These are phyloP conservation scores for Ptilonorhynchus violaceus DNA, from an alignment of 2,113 vertebrate genomes.

Conservation along the genomic window DNA sequence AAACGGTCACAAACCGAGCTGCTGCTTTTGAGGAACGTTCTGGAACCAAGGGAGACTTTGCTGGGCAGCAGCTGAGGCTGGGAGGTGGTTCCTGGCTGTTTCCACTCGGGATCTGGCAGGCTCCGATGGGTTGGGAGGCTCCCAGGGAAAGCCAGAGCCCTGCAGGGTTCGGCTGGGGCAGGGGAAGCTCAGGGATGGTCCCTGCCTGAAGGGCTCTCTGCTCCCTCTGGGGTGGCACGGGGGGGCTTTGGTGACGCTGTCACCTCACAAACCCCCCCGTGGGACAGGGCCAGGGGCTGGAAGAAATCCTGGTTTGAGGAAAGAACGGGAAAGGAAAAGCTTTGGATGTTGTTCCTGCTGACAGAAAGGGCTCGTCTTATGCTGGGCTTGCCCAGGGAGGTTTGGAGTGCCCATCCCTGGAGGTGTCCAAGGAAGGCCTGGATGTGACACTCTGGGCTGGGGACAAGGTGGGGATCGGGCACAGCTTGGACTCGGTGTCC, in stretches of 20 bases:
- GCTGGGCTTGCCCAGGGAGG: neutral
- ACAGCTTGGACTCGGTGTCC: neutral
- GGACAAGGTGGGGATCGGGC: neutral
- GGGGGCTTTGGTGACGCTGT: neutral
- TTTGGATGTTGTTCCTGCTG: neutral
- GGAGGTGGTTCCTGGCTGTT: neutral
- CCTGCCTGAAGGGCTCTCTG: neutral
- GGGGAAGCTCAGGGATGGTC: neutral
- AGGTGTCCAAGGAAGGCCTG: neutral
- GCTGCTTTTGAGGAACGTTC: neutral
- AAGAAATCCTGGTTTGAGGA: neutral
- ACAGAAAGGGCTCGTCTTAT: too few species aligned
- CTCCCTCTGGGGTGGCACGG: neutral
- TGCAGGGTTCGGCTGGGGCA: neutral
- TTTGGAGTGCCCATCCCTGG: neutral
- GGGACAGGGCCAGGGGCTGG: neutral
- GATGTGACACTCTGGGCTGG: neutral
- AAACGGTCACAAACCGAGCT: neutral
- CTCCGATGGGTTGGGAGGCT: neutral
- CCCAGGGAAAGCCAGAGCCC: neutral
- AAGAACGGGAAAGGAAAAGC: neutral
- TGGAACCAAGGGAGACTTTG: neutral
- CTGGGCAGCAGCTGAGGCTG: neutral
- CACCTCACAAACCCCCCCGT: neutral
- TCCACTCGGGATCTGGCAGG: too few species aligned